Evolutionary conservation across 2,888 invertebrate genomes (phyloP).

Genomic region (Orchestes rusci): DNA sequence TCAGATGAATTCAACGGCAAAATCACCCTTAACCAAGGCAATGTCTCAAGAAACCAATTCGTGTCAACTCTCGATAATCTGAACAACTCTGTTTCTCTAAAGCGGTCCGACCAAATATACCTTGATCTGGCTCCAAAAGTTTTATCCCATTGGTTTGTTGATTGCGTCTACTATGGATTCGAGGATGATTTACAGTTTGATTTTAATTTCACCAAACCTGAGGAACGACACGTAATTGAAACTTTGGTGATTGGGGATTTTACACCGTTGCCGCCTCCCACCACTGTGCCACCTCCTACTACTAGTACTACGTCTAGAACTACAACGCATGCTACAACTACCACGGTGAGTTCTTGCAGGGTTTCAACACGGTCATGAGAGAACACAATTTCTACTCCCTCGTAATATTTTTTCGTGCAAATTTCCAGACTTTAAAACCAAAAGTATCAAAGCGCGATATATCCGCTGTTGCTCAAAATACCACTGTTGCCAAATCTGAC

Average conservation of each 20-base stretch:
- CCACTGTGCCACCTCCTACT: constrained; percentile 34
- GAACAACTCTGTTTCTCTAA: constrained; percentile 52
- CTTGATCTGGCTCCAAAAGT: constrained; percentile 51
- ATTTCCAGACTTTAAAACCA: constrained; percentile 16
- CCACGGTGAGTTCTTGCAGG: constrained; percentile 15
- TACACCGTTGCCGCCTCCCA: constrained; percentile 49
- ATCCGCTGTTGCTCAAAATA: constrained; percentile 1
- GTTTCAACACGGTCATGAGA: not conserved
- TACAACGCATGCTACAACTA: constrained; percentile 22
- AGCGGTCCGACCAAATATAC: constrained; percentile 54
- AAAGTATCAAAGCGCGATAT: constrained; percentile 7
- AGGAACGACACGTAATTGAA: constrained; percentile 56
- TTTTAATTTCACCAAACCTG: constrained; percentile 57
- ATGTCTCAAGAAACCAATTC: constrained; percentile 50
- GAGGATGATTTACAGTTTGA: constrained; percentile 54
- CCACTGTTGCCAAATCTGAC: no score
- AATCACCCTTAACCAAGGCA: constrained; percentile 56
- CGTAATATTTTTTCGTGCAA: constrained; percentile 17
- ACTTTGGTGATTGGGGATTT: constrained; percentile 66
- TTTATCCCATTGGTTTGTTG: constrained; percentile 71
- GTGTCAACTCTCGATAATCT: constrained; percentile 58
- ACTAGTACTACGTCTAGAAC: constrained; percentile 27
- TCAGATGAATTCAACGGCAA: constrained; percentile 63
- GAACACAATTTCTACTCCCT: constrained; percentile 13
- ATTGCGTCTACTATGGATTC: constrained; percentile 63